phyloP scores from a whole-genome alignment of 2,797 vertebrate genomes.

The Sebastes vulpes region DNA sequence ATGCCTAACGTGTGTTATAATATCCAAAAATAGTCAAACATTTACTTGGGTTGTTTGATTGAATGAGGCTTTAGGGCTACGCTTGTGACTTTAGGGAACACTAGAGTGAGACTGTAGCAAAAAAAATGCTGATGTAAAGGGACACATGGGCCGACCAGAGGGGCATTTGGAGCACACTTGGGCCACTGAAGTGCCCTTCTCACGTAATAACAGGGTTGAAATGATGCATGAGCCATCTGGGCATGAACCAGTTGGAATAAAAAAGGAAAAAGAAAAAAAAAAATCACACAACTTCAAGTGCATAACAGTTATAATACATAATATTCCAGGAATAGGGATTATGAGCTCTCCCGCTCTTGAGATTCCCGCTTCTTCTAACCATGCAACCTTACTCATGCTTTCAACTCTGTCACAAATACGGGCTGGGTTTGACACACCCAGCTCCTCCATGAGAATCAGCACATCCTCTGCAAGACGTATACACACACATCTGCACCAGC shows the following conservation, averaged over 20 bases:
- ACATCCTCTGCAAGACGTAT: constrained; percentile 13
- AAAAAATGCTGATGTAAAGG: background rate
- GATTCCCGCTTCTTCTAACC: background rate
- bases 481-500: constrained; percentile 21
- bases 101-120: background rate
- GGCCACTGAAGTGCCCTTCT: background rate
- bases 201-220: background rate
- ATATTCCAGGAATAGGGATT: background rate
- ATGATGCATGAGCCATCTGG: background rate
- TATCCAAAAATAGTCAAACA: background rate
- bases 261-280: background rate
- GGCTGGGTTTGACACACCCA: constrained; percentile 56
- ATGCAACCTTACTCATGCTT: constrained; percentile 26
- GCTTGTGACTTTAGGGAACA: background rate
- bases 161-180: background rate
- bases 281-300: background rate
- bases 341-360: background rate
- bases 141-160: background rate
- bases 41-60: background rate
- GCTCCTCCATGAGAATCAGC: constrained; percentile 42
- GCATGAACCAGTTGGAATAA: background rate
- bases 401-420: constrained; percentile 35
- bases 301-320: background rate
- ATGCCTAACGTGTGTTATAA: background rate
- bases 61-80: background rate